These are phyloP conservation scores for Dynastes maya DNA, from an alignment of 2,888 invertebrate genomes.

Conservation along the genomic window DNA sequence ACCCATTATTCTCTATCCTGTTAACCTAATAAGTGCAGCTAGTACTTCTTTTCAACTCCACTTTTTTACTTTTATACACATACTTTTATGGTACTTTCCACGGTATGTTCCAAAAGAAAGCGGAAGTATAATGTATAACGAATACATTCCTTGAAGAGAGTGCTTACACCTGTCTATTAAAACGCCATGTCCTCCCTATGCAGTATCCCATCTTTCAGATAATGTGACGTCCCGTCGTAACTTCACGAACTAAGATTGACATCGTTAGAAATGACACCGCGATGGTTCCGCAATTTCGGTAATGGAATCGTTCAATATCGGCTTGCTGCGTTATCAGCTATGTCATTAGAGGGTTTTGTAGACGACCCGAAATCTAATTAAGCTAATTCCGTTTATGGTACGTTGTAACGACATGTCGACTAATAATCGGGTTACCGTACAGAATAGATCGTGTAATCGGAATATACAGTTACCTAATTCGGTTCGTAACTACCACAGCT, in stretches of 20 bases:
- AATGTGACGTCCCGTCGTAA: neutral
- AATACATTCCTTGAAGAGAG: too few species aligned
- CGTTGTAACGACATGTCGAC: neutral
- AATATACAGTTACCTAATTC: too few species aligned
- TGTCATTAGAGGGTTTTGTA: slow-evolving; percentile 10
- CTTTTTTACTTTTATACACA: too few species aligned
- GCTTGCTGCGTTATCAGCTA: neutral
- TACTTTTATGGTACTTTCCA: too few species aligned
- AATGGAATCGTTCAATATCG: slow-evolving; percentile 6
- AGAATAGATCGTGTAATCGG: too few species aligned
- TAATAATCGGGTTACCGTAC: neutral
- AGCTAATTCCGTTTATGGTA: neutral
- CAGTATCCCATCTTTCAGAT: slow-evolving; percentile 1
- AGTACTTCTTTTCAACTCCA: too few species aligned
- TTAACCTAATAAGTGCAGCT: too few species aligned
- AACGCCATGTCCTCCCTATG: neutral
- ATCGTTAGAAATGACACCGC: neutral
- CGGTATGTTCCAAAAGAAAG: too few species aligned
- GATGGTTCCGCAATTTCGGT: slow-evolving; percentile 1
- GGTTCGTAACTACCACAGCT: too few species aligned
- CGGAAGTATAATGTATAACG: too few species aligned
- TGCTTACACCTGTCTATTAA: neutral
- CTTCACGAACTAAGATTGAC: neutral
- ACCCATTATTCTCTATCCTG: too few species aligned
- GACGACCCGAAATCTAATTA: slow-evolving; percentile 6